Percentiles rank a stretch among this genome's conserved stretches.
phyloP scores from a whole-genome alignment of 37 sponge, comb jelly and placozoan genomes.

The Aplysina aerophoba region DNA sequence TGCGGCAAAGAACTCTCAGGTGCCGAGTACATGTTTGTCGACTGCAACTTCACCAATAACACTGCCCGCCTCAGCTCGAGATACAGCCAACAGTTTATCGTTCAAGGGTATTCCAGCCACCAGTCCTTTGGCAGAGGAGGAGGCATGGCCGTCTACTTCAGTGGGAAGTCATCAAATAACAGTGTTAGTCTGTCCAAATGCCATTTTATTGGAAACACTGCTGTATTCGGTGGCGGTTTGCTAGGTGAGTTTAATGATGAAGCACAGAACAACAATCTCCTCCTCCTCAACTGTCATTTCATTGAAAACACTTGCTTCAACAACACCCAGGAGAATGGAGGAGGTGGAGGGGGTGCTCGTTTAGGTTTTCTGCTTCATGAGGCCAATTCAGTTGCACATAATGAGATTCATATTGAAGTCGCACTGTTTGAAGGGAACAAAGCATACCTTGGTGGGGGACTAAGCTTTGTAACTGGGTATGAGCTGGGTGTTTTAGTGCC shows the following conservation, averaged over 20 bases:
- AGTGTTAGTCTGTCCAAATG: conserved; percentile 1
- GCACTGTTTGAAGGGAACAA: neutral
- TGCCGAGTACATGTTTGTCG: neutral
- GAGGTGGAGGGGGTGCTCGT: conserved; percentile 8
- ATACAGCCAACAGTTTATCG: neutral
- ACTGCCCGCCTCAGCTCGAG: neutral
- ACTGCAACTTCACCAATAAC: neutral
- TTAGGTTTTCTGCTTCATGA: neutral
- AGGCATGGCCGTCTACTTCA: conserved; percentile 13
- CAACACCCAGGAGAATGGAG: neutral
- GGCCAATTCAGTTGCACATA: neutral
- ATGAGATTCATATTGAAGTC: neutral
- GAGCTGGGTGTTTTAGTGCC: neutral
- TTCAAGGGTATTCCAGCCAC: neutral
- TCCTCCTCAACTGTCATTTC: neutral
- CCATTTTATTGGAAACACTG: neutral
- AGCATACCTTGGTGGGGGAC: conserved; percentile 5
- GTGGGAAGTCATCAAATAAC: conserved; percentile 11
- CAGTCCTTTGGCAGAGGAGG: conserved; percentile 41
- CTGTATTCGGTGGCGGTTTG: conserved; percentile 27
- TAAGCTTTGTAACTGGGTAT: conserved; percentile 1
- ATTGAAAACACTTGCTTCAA: neutral
- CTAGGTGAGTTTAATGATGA: conserved; percentile 15
- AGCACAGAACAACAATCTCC: neutral
- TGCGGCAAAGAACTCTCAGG: neutral